Evolutionary conservation across 2,113 vertebrate genomes (phyloP), one percentile per base, ranked within the genome.

Genomic region (Anhinga anhinga): DNA sequence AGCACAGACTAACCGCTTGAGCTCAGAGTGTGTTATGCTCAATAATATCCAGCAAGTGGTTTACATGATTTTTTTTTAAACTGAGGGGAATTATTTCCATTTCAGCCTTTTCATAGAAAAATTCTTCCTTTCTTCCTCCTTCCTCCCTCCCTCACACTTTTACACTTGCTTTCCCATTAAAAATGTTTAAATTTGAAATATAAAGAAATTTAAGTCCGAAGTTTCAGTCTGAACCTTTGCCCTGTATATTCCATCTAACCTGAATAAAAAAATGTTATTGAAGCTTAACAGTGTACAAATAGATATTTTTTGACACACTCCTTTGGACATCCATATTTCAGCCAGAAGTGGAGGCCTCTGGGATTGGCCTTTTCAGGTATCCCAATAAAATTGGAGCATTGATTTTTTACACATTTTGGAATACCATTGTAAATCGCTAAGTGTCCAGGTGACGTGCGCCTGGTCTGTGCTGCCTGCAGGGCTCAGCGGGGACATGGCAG

Each of bases 131-230:
- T 94, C n/a, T 20, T 58, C 38, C 44, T 36, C 19, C 42, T 69
- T 34, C 9, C 30, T 72, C 40, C 49, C 16, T 80, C 16, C 27
- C 42, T 81, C 44, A 5, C 9, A 9, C 42, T 91, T 72, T 91
- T 58, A 47, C 76, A n/a, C 70, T 95, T 67, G n/a, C 65, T 96
- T 96, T 90, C 42, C 62, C 13, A 44, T 76, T 83, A 53, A 92
- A 50, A 27, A 42, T 88, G 94, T 96, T 97, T 27, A 96, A 85
- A 90, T 97, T 94, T 12, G 12, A 95, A 93, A 38, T 85, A 52
- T 74, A 66, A 65, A 78, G 16, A 42, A 80, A n/a, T 92, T 97
- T 77, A 47, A 90, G 5, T 72, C 42, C 56, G 34, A 81, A 88
- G 29, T 70, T 91, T 92, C 76, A 63, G 17, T 47, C 47, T 38